These are phyloP conservation scores for Chrysina gloriosa DNA, from an alignment of 2,888 invertebrate genomes.

Conservation along the genomic window DNA sequence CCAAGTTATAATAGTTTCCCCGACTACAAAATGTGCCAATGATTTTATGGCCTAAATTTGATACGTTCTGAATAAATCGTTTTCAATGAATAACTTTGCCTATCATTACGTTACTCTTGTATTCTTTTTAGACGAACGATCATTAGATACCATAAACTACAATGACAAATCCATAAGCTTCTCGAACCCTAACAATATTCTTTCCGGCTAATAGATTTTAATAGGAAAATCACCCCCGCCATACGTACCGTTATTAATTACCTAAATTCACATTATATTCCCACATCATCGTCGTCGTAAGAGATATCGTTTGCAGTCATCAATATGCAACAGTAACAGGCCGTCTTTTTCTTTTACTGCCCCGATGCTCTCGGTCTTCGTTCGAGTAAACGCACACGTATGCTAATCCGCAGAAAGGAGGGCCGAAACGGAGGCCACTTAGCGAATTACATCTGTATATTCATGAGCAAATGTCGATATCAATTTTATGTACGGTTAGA, in stretches of 20 bases:
- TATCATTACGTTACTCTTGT: too few relatives aligned
- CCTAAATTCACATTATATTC: conserved; percentile 27
- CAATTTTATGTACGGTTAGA: conserved; percentile 52
- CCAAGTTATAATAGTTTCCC: too few relatives aligned
- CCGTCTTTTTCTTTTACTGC: neutral
- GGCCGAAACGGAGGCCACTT: conserved; percentile 44
- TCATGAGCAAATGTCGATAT: conserved; percentile 54
- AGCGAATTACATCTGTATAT: conserved; percentile 56
- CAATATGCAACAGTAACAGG: conserved; percentile 20
- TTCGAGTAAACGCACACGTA: conserved; percentile 45
- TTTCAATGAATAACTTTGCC: too few relatives aligned
- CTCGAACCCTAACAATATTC: too few relatives aligned
- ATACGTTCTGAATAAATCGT: too few relatives aligned
- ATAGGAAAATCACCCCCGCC: neutral
- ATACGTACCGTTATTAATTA: conserved; percentile 26
- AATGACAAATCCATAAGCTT: too few relatives aligned
- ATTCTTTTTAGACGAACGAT: too few relatives aligned
- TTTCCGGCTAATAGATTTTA: neutral
- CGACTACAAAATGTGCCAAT: too few relatives aligned
- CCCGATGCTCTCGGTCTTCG: neutral
- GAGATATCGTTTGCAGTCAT: conserved; percentile 29
- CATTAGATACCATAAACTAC: too few relatives aligned
- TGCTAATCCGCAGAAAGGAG: conserved; percentile 47
- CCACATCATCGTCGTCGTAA: conserved; percentile 26
- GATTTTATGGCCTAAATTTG: too few relatives aligned